phyloP scores from a whole-genome alignment of 2,797 vertebrate species.

The Toxotes lorentzi region DNA sequence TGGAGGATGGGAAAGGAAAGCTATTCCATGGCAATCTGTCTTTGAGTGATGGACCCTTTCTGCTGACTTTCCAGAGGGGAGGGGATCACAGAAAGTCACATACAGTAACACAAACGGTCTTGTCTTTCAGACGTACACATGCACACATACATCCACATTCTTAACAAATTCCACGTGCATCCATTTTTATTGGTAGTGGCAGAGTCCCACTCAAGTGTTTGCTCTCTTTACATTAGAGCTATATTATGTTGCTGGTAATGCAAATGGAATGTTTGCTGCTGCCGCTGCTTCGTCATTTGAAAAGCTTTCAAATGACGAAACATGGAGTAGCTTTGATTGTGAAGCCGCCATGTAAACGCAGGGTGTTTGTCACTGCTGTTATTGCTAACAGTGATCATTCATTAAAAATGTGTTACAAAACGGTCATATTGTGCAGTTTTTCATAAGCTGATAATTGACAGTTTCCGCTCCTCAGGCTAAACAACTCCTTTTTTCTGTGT shows the following conservation, averaged over 20 bases:
- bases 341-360: background rate
- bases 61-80: constrained; percentile 51
- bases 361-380: background rate
- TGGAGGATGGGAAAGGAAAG: constrained; percentile 53
- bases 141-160: background rate
- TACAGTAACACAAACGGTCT: background rate
- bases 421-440: too few relatives aligned
- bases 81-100: constrained; percentile 1
- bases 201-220: background rate
- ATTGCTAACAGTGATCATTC: background rate
- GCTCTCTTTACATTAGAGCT: background rate
- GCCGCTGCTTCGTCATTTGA: background rate
- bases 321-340: background rate
- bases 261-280: background rate
- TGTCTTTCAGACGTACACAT: background rate
- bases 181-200: too few relatives aligned
- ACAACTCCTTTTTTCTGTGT: too few relatives aligned
- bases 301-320: background rate
- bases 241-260: background rate
- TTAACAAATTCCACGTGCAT: background rate
- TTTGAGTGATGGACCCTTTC: constrained; percentile 55
- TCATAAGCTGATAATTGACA: too few relatives aligned
- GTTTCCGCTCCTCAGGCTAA: too few relatives aligned
- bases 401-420: too few relatives aligned
- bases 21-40: constrained; percentile 25